Evolutionary conservation across 2,797 vertebrate genomes (phyloP), one percentile per base, ranked within the genome.

Genomic region (Buceros bicornis): DNA sequence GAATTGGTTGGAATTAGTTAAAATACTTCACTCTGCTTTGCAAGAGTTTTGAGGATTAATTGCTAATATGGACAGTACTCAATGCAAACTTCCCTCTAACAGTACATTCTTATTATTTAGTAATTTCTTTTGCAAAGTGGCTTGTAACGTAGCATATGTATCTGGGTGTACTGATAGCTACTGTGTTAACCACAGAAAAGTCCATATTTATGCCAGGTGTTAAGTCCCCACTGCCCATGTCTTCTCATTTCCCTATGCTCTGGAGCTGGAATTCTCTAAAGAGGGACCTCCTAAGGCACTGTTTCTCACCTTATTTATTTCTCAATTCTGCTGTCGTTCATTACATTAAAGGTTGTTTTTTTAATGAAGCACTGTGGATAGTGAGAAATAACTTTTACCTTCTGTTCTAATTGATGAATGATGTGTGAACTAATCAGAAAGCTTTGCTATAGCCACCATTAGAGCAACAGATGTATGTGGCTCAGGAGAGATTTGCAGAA

Each of bases 401-500:
- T 96, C 95, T 97, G 65, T 96, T 97, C 90, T 98, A 96, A 97
- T 94, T 97, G 97, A 98, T 95, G 93, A 97, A 96, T 95, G 95
- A 95, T 95, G 82, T 95, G 97, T 95, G 96, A 97, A 97, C 96
- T 97, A 97, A 97, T 97, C 96, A 97, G 94, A 97, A 98, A 92
- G 87, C 96, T 94, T 93, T 93, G 90, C 92, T 80, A 74, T 93
- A 90, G 87, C 87, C 87, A 82, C 97, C 96, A 97, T 98, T 98
- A 98, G 97, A 94, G 93, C 82, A 98, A 96, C 94, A 95, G 86
- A 95, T 97, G 95, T 96, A 97, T 96, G 96, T 96, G 95, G 95
- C 97, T 97, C 89, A 82, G 95, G 92, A 97, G 96, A 97, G 97
- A 98, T 98, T 98, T 97, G 98, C 97, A 97, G 96, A 97, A 97